A percentile compares a stretch with the other conserved stretches of the same genome.
Evolutionary conservation across 1,140 invertebrate species (phyloP).

Genomic region (Pseudomyrmex gracilis): DNA sequence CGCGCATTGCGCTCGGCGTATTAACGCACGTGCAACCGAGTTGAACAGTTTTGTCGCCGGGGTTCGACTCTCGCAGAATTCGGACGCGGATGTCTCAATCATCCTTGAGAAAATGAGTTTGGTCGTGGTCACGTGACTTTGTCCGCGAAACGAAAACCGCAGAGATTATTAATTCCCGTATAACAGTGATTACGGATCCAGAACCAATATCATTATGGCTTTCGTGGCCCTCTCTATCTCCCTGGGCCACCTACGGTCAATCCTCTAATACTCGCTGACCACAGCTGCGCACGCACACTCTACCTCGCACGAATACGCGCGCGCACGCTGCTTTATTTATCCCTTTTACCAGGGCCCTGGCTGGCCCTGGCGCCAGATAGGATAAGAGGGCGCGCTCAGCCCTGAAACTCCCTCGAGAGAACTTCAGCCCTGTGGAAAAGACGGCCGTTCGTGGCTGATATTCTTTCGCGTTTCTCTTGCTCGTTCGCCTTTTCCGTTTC

Average conservation of each 20-base stretch:
- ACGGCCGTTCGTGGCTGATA: conserved; percentile 55
- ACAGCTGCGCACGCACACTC: conserved; percentile 59
- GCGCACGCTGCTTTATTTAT: conserved; percentile 51
- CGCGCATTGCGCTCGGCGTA: not conserved
- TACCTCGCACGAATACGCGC: conserved; percentile 50
- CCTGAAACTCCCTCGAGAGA: conserved; percentile 57
- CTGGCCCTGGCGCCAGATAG: conserved; percentile 54
- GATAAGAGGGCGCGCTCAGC: conserved; percentile 40
- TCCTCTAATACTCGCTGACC: conserved; percentile 62
- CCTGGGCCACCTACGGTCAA: conserved; percentile 55
- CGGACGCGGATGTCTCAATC: conserved; percentile 76
- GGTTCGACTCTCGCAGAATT: conserved; percentile 7
- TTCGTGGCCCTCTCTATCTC: conserved; percentile 47
- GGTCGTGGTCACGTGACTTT: conserved; percentile 70
- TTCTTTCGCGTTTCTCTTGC: conserved; percentile 50
- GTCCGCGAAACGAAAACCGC: conserved; percentile 78
- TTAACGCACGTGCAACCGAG: not conserved
- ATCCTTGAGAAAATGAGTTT: conserved; percentile 69
- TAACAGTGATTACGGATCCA: conserved; percentile 81
- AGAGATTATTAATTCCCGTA: conserved; percentile 82
- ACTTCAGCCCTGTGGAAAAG: conserved; percentile 51
- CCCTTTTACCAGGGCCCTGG: conserved; percentile 52
- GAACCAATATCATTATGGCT: conserved; percentile 80
- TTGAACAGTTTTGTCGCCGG: not conserved
- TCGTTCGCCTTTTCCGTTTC: not conserved